Percentiles rank a stretch among this genome's conserved stretches.
phyloP scores from a whole-genome alignment of 2,113 vertebrate genomes.

The Aplodontia rufa region DNA sequence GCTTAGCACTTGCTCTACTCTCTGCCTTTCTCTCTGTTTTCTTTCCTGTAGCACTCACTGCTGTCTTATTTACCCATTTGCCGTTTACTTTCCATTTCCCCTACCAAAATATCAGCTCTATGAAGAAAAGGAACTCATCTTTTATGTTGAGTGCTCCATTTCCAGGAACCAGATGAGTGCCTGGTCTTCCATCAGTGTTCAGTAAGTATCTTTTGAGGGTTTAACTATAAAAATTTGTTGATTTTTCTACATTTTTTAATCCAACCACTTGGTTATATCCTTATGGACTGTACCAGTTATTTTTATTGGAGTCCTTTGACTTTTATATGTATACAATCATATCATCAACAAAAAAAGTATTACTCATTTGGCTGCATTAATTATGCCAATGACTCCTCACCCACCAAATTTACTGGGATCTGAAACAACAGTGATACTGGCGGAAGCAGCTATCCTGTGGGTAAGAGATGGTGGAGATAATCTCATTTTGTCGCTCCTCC shows the following conservation, averaged over 20 bases:
- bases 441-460: not conserved
- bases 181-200: not conserved
- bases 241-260: conserved; percentile 8
- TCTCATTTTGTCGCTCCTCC: not conserved
- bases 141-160: not conserved
- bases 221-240: not conserved
- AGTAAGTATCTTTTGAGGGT: not conserved
- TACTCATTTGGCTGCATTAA: not conserved
- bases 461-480: not conserved
- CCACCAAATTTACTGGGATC: not conserved
- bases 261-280: not conserved
- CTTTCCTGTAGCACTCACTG: too few relatives aligned
- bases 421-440: not conserved
- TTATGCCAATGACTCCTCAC: not conserved
- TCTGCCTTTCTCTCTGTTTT: not conserved
- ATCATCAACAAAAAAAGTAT: not conserved
- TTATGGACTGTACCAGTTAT: not conserved
- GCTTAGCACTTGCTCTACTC: not conserved
- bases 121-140: not conserved
- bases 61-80: not conserved
- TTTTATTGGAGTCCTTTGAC: not conserved
- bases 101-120: not conserved
- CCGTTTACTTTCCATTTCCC: not conserved
- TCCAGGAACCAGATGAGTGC: not conserved
- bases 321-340: not conserved